phyloP scores from a whole-genome alignment of 1,140 invertebrate species.

The Lethocerus indicus region DNA sequence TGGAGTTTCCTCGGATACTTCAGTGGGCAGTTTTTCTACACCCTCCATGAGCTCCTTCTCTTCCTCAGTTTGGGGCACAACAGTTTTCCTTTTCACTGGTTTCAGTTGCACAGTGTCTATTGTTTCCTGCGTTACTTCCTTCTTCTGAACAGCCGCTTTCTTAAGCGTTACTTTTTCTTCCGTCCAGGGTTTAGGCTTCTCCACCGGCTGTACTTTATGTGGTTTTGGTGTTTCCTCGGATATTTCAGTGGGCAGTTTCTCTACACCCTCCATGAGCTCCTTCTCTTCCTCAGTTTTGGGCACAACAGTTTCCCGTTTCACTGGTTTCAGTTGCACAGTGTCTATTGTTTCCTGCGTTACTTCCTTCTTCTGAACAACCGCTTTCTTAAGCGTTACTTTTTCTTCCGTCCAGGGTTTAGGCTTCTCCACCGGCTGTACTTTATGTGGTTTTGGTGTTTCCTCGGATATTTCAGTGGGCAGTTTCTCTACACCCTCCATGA shows the following conservation, averaged over 20 bases:
- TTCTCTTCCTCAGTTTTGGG: background rate
- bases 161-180: constrained; percentile 19
- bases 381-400: constrained; percentile 21
- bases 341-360: constrained; percentile 21
- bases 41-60: background rate
- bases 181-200: constrained; percentile 15
- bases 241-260: constrained; percentile 5
- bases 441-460: background rate
- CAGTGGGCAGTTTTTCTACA: background rate
- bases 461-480: background rate
- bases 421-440: background rate
- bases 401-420: constrained; percentile 26
- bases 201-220: background rate
- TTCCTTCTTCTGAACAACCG: constrained; percentile 17
- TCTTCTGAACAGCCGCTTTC: constrained; percentile 19
- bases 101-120: constrained; percentile 28
- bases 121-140: constrained; percentile 17
- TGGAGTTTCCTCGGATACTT: background rate
- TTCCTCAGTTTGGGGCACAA: background rate
- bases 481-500: background rate
- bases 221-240: background rate
- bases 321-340: constrained; percentile 26
- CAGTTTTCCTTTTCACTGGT: constrained; percentile 19
- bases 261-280: constrained; percentile 14
- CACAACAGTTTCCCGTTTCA: constrained; percentile 6